A percentile compares a stretch with the other conserved stretches of the same genome.
Evolutionary conservation across 1,140 invertebrate species (phyloP).

Genomic region (Meloidogyne hapla): DNA sequence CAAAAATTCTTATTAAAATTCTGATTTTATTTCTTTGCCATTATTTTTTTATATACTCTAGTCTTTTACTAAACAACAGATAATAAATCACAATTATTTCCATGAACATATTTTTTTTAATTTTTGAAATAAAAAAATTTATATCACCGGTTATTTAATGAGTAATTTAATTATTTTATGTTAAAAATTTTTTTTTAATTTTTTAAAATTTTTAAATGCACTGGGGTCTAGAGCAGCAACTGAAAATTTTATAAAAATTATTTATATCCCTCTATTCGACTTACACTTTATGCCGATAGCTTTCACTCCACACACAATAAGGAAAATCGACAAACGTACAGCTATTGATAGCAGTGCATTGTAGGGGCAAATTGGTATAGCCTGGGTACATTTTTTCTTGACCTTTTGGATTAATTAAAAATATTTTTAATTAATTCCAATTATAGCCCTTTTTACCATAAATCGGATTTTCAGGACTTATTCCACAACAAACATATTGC

Average conservation of each 20-base stretch:
- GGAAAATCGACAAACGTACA: slow-evolving; percentile 51
- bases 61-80: no score
- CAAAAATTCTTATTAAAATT: no score
- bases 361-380: slow-evolving; percentile 48
- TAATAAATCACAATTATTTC: no score
- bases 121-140: no score
- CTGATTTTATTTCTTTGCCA: no score
- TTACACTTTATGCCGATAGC: slow-evolving; percentile 48
- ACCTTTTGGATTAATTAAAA: slow-evolving; percentile 7
- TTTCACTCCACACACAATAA: slow-evolving; percentile 50
- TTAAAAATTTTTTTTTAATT: background rate
- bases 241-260: background rate
- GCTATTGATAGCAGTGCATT: slow-evolving; percentile 50
- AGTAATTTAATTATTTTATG: background rate
- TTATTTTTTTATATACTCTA: no score
- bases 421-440: no score
- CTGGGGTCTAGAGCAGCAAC: slow-evolving; percentile 32
- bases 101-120: no score
- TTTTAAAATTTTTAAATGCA: slow-evolving; percentile 31
- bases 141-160: slow-evolving; percentile 7
- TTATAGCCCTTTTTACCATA: no score
- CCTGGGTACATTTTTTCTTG: slow-evolving; percentile 51
- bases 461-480: slow-evolving; percentile 25
- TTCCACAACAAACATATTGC: slow-evolving; percentile 52
- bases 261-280: background rate